Evolutionary conservation across 2,888 invertebrate genomes (phyloP).

Genomic region (Polymixis flavicincta): DNA sequence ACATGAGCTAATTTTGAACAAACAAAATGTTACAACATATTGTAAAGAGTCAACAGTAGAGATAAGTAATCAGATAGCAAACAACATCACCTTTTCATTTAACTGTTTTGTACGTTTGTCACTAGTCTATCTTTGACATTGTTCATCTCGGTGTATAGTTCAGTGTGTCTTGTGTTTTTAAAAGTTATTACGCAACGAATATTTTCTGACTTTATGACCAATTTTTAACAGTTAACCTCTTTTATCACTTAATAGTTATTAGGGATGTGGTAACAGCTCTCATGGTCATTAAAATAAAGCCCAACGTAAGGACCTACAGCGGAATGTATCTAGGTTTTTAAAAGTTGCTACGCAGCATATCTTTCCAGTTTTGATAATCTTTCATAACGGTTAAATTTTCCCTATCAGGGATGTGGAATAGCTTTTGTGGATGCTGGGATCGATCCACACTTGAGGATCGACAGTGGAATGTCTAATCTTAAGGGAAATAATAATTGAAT

Average conservation of each 20-base stretch:
- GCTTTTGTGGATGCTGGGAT: slow-evolving; percentile 96
- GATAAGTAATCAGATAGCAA: slow-evolving; percentile 35
- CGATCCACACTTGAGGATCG: slow-evolving; percentile 97
- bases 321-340: slow-evolving; percentile 88
- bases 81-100: background rate
- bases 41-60: background rate
- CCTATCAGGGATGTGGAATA: slow-evolving; percentile 93
- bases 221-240: background rate
- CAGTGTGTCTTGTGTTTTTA: background rate
- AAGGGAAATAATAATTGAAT: no score
- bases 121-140: slow-evolving; percentile 19
- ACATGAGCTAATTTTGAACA: background rate
- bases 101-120: background rate
- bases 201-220: background rate
- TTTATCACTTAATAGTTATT: slow-evolving; percentile 85
- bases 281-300: slow-evolving; percentile 95
- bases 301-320: slow-evolving; percentile 95
- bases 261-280: slow-evolving; percentile 96
- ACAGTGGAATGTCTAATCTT: slow-evolving; percentile 91
- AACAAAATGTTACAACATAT: background rate
- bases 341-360: background rate
- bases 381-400: background rate
- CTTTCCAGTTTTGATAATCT: background rate
- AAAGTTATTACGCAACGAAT: background rate
- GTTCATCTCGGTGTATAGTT: background rate